Evolutionary conservation across 2,797 vertebrate genomes (phyloP), one percentile per base, ranked within the genome.

Genomic region (Bradypodion ventrale): DNA sequence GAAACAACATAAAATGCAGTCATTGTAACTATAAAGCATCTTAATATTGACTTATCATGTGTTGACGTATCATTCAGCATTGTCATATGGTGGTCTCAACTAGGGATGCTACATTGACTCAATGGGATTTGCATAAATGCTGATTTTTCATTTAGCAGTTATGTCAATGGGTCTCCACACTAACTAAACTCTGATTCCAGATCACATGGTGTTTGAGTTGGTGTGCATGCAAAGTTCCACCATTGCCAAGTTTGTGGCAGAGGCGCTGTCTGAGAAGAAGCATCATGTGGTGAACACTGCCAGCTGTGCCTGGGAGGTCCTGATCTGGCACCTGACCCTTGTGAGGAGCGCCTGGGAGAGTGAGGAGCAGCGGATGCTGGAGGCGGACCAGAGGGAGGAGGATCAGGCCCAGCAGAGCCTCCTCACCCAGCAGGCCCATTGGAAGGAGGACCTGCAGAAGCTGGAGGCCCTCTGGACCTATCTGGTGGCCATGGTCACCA

Each of bases 361-460:
- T 0, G 98, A 99, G 91, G 98, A 99, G 91, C 98, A 99, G 96
- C 94, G 94, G 19, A 88, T 99, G 76, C 90, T 99, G 92, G 98
- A 99, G 91, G 94, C 91, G 88, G 97, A 98, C 88, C 98, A 98
- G 0, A 79, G 82, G 0, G 98, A 99, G 92, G 98, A 99, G 93
- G 98, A 99, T 92, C 93, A 97, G 3, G 97, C 95, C 1, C 97
- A 98, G 88, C 97, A 99, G 95, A 98, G 97, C 74, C 97, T 99
- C 91, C 96, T 99, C 84, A 99, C 98, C 1, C 98, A 99, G 94
- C 94, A 80, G 62, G 97, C 93, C 37, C 98, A 98, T 95, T 99
- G 98, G 98, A 93, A 89, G 0, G 96, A 98, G 83, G 96, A 97
- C 0, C 68, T 97, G 88, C 90, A 92, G 74, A 97, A 95, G 74